These are phyloP conservation scores for Poicephalus meyeri DNA, from an alignment of 2,113 vertebrate genomes.

Conservation along the genomic window DNA sequence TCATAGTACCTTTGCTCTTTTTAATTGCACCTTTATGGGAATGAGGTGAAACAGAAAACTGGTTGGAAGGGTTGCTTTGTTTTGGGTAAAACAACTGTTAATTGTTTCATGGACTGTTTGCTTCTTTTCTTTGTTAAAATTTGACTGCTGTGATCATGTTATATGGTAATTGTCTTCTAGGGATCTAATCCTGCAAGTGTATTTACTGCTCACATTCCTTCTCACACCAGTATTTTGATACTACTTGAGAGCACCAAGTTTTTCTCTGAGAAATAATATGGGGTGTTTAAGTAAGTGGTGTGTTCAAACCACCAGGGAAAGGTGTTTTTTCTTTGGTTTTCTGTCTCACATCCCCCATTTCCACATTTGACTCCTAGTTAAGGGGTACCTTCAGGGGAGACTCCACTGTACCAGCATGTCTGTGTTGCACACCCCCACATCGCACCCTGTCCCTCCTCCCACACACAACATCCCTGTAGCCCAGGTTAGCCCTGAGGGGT, in stretches of 20 bases:
- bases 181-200: not conserved
- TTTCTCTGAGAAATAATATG: not conserved
- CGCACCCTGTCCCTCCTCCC: not conserved
- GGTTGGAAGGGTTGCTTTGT: not conserved
- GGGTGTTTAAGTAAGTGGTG: not conserved
- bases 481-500: not conserved
- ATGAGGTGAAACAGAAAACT: not conserved
- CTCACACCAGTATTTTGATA: not conserved
- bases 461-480: rapidly evolving
- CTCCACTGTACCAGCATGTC: rapidly evolving
- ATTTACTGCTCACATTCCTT: not conserved
- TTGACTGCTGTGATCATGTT: not conserved
- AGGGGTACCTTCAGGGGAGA: not conserved
- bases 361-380: not conserved
- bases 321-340: not conserved
- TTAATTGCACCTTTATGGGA: not conserved
- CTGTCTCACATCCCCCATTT: not conserved
- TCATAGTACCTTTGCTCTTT: not conserved
- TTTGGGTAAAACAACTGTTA: not conserved
- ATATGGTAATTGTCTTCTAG: not conserved
- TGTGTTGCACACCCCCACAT: rapidly evolving
- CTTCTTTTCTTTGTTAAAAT: not conserved
- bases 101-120: not conserved
- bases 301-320: not conserved
- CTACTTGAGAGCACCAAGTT: not conserved